These are phyloP conservation scores for Tholera decimalis DNA, from an alignment of 2,888 invertebrate species.

Conservation along the genomic window DNA sequence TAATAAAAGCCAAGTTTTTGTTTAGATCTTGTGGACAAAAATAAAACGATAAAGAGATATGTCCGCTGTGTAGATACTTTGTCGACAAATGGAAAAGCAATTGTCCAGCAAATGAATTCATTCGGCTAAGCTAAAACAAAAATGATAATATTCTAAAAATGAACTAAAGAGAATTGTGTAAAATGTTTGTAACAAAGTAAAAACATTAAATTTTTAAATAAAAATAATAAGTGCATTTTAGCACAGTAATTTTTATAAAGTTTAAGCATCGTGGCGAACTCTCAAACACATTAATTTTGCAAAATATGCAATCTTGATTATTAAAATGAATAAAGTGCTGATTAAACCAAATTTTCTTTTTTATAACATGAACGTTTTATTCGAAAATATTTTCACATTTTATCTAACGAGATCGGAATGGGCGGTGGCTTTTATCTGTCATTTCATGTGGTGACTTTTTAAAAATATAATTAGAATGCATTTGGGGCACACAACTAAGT, in stretches of 20 bases:
- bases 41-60: background rate
- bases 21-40: background rate
- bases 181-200: background rate
- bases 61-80: no score
- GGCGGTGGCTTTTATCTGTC: slow-evolving; percentile 5
- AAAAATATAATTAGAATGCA: no score
- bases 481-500: slow-evolving; percentile 1
- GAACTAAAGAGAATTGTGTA: background rate
- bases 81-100: no score
- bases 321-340: slow-evolving; percentile 45
- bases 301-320: slow-evolving; percentile 49
- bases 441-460: slow-evolving; percentile 8
- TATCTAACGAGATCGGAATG: slow-evolving; percentile 1
- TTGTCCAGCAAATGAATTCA: background rate
- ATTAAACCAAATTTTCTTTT: slow-evolving; percentile 18
- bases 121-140: background rate
- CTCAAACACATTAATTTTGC: slow-evolving; percentile 33
- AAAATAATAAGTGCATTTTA: slow-evolving; percentile 2
- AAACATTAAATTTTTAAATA: background rate
- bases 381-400: slow-evolving; percentile 26
- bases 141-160: background rate
- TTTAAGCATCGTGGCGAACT: slow-evolving; percentile 13
- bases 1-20: background rate
- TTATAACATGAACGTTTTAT: slow-evolving; percentile 30
- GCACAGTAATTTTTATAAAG: slow-evolving; percentile 8